Conservation (phyloP, 2,888 invertebrate species). For the Boloria selene region DNA sequence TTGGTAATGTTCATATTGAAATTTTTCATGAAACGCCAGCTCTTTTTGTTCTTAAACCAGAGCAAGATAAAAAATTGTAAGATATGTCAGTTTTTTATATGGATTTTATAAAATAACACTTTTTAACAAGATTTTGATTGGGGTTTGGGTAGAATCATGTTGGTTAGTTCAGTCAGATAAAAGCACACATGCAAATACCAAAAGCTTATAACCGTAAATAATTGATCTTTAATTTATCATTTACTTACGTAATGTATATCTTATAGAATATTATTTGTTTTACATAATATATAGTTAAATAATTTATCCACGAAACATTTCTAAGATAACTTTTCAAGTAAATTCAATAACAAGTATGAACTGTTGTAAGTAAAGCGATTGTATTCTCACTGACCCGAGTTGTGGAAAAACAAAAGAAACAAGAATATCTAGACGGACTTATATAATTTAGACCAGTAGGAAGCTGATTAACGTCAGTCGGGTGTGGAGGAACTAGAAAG, state of each 20-base stretch:
- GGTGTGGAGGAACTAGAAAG: conserved; percentile 52
- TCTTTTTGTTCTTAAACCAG: no score
- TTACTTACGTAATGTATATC: not conserved
- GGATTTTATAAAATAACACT: no score
- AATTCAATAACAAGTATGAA: conserved; percentile 59
- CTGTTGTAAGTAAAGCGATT: conserved; percentile 50
- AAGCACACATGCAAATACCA: no score
- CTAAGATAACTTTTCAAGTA: conserved; percentile 35
- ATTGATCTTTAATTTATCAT: not conserved
- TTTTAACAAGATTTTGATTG: no score
- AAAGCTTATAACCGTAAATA: no score
- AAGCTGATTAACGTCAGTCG: conserved; percentile 73
- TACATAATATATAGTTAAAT: conserved; percentile 23
- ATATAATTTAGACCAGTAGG: conserved; percentile 64
- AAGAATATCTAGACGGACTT: conserved; percentile 55
- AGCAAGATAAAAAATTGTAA: no score
- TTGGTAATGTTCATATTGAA: no score
- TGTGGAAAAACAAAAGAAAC: conserved; percentile 55
- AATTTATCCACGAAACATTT: conserved; percentile 25
- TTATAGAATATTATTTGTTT: no score
- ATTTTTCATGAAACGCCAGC: no score
- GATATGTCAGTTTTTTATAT: no score
- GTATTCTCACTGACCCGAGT: conserved; percentile 56
- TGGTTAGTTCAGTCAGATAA: no score
- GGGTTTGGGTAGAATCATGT: no score